These are phyloP conservation scores for Drosophila takahashii DNA, from an alignment of 1,140 invertebrate species.

Conservation along the genomic window DNA sequence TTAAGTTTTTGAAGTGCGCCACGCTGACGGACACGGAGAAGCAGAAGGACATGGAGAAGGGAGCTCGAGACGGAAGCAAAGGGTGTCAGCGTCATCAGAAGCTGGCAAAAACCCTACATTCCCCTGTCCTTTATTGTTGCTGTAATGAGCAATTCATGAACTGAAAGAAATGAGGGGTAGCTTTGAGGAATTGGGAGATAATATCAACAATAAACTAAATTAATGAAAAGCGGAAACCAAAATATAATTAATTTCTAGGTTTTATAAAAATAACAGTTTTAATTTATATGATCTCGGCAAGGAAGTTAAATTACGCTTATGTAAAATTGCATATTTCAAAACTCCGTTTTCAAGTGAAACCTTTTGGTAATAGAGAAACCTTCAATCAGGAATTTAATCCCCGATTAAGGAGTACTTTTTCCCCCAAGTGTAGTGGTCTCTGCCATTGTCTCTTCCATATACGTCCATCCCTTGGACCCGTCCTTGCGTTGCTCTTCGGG, in stretches of 20 bases:
- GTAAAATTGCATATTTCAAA: background rate
- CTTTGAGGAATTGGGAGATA: background rate
- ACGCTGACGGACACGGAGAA: slow-evolving; percentile 30
- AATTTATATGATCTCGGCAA: background rate
- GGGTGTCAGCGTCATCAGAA: slow-evolving; percentile 63
- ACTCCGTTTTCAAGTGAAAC: background rate
- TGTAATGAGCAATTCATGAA: slow-evolving; percentile 65
- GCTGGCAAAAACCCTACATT: slow-evolving; percentile 12
- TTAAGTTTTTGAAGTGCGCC: slow-evolving; percentile 80
- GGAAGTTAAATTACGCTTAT: background rate
- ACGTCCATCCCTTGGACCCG: slow-evolving; percentile 23
- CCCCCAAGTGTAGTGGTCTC: slow-evolving; percentile 5
- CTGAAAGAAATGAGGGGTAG: slow-evolving; percentile 3
- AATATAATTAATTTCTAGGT: too few relatives aligned
- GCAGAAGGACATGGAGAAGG: slow-evolving; percentile 12
- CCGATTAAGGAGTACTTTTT: background rate
- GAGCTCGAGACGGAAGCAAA: slow-evolving; percentile 46
- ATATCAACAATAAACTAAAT: background rate
- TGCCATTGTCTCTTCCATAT: slow-evolving; percentile 5
- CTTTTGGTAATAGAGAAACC: background rate
- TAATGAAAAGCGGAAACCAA: too few relatives aligned
- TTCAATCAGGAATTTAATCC: background rate
- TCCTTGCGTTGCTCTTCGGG: slow-evolving; percentile 30
- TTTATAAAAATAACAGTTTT: too few relatives aligned
- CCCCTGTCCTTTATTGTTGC: slow-evolving; percentile 29